phyloP scores from a whole-genome alignment of 2,113 vertebrate species.

The Scophthalmus maximus region DNA sequence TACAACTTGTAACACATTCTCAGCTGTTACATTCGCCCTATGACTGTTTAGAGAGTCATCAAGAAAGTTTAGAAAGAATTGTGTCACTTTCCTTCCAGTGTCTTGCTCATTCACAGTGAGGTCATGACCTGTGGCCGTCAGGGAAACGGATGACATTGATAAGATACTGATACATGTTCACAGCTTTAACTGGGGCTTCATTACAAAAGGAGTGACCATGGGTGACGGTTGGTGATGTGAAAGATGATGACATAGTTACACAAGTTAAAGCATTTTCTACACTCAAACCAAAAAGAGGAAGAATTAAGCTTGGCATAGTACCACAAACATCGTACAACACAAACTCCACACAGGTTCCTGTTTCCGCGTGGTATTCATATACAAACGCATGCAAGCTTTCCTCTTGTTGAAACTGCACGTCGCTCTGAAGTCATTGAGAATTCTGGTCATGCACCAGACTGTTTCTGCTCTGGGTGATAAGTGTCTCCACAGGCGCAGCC shows the following conservation, averaged over 20 bases:
- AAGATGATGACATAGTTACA: too few species aligned
- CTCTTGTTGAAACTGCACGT: background rate
- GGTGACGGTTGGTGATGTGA: too few species aligned
- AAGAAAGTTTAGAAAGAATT: too few species aligned
- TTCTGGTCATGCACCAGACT: constrained; percentile 41
- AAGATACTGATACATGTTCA: too few species aligned
- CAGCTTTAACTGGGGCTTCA: too few species aligned
- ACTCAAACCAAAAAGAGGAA: too few species aligned
- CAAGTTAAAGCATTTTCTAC: too few species aligned
- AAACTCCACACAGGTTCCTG: background rate
- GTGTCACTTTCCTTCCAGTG: constrained; percentile 10
- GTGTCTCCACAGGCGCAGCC: constrained; percentile 38
- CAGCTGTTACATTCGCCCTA: background rate
- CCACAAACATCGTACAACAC: background rate
- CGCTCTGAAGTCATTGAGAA: constrained; percentile 9
- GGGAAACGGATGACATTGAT: background rate
- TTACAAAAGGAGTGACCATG: too few species aligned
- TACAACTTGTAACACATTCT: too few species aligned
- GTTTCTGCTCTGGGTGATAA: constrained; percentile 54
- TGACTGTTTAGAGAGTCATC: background rate
- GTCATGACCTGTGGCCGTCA: background rate
- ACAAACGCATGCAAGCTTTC: constrained; percentile 2
- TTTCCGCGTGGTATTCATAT: constrained; percentile 7
- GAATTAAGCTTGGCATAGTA: too few species aligned
- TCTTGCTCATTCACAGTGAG: background rate